Base-by-base conservation (phyloP, 2,888 invertebrate species). In the Pristionchus exspectatus region DNA sequence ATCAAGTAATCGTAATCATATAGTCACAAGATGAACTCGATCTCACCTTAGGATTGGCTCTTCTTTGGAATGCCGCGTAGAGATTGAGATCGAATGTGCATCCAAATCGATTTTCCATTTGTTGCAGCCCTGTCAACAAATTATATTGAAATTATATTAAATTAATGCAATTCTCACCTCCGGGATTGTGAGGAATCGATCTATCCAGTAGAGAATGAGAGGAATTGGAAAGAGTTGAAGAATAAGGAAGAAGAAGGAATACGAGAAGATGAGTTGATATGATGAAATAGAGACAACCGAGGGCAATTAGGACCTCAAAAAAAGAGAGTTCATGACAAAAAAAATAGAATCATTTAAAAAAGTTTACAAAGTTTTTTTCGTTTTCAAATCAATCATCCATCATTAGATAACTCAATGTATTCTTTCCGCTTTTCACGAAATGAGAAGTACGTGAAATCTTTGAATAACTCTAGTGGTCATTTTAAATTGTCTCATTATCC, bases 131-230 rank as follows among this genome's bases (percentile, higher is more conserved):
- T 74, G 74, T 74, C 33, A 18, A 74, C n/a, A n/a, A n/a, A n/a
- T n/a, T 9, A 66, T 5, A n/a, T 66, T 27, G n/a, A n/a, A n/a
- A n/a, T n/a, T n/a, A n/a, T n/a, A n/a, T n/a, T n/a, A n/a, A n/a
- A n/a, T n/a, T n/a, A n/a, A n/a, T n/a, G n/a, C n/a, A 50, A 50
- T 50, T 10, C 30, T 24, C 30, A 33, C 92, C 94, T 24, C 94
- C 94, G 4, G 94, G 93, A 69, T 94, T 94, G 91, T 94, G 93
- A 4, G 94, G 94, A 86, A 94, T 94, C 27, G 94, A 94, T 81
- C 94, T 94, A 90, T 94, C 94, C 72, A 94, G 92, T 33, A 94
- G 91, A 10, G 90, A 85, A 30, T 84, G 69, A 30, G 89, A 81
- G 3, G 81, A 77, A 69, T 27, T 77, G 85, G 87, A 88, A 21